These are phyloP conservation scores for Pagrus major DNA, from an alignment of 2,113 vertebrate species.

Conservation along the genomic window DNA sequence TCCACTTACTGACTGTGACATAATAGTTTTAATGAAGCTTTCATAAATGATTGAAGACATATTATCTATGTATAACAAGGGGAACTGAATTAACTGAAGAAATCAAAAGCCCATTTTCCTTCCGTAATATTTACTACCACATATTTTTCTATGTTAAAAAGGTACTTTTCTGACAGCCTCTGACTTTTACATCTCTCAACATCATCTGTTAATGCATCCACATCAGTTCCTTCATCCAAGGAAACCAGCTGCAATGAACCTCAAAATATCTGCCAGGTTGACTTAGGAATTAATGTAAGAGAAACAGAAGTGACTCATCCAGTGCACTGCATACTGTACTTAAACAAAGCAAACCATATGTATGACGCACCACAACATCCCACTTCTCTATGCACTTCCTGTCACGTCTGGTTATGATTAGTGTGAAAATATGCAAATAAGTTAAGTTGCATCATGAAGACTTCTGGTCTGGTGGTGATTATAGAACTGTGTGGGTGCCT, in stretches of 20 bases:
- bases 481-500: not conserved
- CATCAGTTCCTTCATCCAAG: not conserved
- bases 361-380: not conserved
- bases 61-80: not conserved
- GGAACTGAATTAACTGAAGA: not conserved
- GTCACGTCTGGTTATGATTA: not conserved
- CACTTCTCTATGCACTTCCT: not conserved
- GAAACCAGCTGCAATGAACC: not conserved
- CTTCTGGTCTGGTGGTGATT: not conserved
- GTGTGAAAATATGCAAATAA: conserved; percentile 10
- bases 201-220: not conserved
- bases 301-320: not conserved
- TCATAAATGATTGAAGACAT: not conserved
- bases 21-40: not conserved
- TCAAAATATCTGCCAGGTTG: not conserved
- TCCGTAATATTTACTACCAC: not conserved
- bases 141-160: not conserved
- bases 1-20: not conserved
- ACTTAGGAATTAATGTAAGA: not conserved
- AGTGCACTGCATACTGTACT: not conserved
- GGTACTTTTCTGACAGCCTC: not conserved
- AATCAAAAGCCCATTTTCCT: not conserved
- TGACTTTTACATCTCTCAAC: not conserved
- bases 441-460: not conserved
- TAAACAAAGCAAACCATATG: not conserved